Conservation (phyloP, 2,797 vertebrate species). For the Chromis chromis region DNA sequence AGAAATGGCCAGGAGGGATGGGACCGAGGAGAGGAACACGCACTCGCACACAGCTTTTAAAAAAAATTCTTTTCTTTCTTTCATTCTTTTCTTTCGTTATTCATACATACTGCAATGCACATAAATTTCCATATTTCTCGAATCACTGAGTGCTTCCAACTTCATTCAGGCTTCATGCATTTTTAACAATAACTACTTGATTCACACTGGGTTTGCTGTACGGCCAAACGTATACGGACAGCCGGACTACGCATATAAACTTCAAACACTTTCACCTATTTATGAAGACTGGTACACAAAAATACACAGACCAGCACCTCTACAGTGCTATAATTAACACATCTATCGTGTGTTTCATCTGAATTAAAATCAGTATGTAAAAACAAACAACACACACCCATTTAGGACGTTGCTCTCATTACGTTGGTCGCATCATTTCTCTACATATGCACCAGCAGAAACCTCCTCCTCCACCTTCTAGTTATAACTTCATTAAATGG, state of each 20-base stretch:
- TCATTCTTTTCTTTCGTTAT: slow-evolving; percentile 20
- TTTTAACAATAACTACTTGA: slow-evolving; percentile 22
- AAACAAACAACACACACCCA: no score
- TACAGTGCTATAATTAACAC: no score
- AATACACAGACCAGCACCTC: no score
- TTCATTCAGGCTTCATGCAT: slow-evolving; percentile 30
- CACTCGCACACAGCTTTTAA: slow-evolving; percentile 10
- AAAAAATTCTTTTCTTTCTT: slow-evolving; percentile 3
- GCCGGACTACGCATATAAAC: background rate
- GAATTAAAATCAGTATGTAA: no score
- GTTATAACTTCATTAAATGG: no score
- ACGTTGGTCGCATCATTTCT: no score
- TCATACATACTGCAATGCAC: slow-evolving; percentile 41
- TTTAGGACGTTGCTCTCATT: no score
- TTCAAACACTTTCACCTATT: background rate
- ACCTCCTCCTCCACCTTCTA: no score
- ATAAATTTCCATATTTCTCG: slow-evolving; percentile 51
- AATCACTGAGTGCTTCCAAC: slow-evolving; percentile 17
- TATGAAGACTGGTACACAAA: no score
- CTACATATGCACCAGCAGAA: no score
- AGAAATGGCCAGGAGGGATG: slow-evolving; percentile 66
- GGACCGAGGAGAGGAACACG: slow-evolving; percentile 41
- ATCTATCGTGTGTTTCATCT: no score
- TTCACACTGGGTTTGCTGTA: background rate
- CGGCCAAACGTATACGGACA: background rate